These are phyloP conservation scores for Hydrophis major DNA, from an alignment of 2,797 vertebrate genomes.

Conservation along the genomic window DNA sequence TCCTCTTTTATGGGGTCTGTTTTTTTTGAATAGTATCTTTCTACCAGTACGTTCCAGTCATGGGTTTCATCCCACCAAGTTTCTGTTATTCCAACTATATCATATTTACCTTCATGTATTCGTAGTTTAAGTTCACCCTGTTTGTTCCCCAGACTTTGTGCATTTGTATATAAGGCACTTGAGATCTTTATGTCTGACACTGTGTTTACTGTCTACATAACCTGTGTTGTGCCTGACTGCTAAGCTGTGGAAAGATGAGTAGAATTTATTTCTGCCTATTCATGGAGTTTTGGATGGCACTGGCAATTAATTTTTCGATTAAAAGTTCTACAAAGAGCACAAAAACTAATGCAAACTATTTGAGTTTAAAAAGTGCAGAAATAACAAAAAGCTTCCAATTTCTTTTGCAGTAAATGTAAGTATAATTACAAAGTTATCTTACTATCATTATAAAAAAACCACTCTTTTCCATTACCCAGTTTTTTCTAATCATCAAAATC, in stretches of 20 bases:
- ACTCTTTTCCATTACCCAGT: neutral
- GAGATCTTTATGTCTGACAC: too few relatives aligned
- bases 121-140: too few relatives aligned
- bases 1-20: too few relatives aligned
- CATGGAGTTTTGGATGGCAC: neutral
- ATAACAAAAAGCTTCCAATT: neutral
- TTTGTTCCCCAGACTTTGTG: too few relatives aligned
- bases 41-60: too few relatives aligned
- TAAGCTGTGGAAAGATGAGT: neutral
- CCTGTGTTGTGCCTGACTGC: neutral
- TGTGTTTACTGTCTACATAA: too few relatives aligned
- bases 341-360: neutral
- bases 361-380: neutral
- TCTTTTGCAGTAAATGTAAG: neutral
- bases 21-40: too few relatives aligned
- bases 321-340: neutral
- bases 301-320: neutral
- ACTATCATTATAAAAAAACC: neutral
- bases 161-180: too few relatives aligned
- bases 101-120: too few relatives aligned
- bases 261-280: neutral
- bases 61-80: too few relatives aligned
- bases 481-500: neutral
- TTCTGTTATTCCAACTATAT: too few relatives aligned
- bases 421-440: neutral